A percentile compares a stretch with the other conserved stretches of the same genome.
Evolutionary conservation across 2,113 vertebrate genomes (phyloP).

Genomic region (Neopipo cinnamomea): DNA sequence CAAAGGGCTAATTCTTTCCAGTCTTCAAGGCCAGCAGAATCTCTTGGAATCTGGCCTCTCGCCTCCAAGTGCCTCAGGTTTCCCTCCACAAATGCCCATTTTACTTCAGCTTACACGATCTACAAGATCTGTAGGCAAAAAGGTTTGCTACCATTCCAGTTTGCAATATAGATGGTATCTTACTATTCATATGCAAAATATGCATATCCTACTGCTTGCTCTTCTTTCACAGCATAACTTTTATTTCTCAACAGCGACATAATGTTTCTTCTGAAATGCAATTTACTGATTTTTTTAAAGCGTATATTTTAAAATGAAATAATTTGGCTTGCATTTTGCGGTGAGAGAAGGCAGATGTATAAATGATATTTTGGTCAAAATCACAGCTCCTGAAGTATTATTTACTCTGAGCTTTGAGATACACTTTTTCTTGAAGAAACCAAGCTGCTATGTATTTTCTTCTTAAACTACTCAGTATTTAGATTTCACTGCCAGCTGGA

Average conservation of each 20-base stretch:
- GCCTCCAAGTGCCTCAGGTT: background rate
- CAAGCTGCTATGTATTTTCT: background rate
- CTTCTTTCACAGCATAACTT: background rate
- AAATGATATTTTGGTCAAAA: background rate
- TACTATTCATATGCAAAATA: background rate
- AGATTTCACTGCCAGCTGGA: background rate
- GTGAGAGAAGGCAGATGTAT: background rate
- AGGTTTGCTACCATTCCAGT: background rate
- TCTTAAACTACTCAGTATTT: background rate
- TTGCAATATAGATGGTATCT: background rate
- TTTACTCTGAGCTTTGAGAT: background rate
- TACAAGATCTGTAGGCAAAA: background rate
- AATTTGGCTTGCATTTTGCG: background rate
- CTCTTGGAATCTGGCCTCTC: background rate
- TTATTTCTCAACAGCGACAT: background rate
- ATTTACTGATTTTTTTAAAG: background rate
- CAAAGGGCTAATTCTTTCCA: background rate
- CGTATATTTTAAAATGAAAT: background rate
- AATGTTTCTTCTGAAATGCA: background rate
- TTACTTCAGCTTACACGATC: background rate
- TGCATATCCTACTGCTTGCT: background rate
- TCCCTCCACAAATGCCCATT: background rate
- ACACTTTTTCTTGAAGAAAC: background rate
- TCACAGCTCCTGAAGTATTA: background rate
- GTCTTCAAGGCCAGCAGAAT: background rate